These are phyloP conservation scores for Synanthedon andrenaeformis DNA, from an alignment of 2,888 invertebrate species.

Conservation along the genomic window DNA sequence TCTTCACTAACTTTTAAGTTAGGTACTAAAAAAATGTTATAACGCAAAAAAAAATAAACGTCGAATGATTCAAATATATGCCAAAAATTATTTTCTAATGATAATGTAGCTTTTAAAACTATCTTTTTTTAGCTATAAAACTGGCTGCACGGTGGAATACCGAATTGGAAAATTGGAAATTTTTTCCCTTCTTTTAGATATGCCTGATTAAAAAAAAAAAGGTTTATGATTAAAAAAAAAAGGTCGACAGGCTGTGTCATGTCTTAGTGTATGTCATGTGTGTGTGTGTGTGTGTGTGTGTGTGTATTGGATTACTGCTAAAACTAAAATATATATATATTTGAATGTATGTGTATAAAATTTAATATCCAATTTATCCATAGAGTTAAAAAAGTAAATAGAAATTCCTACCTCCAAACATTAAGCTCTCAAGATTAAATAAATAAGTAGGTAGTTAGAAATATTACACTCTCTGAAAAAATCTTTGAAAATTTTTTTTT, in stretches of 20 bases:
- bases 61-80: conserved; percentile 17
- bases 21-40: too few relatives aligned
- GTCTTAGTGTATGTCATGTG: conserved; percentile 38
- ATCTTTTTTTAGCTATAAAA: conserved; percentile 6
- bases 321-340: too few relatives aligned
- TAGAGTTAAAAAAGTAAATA: too few relatives aligned
- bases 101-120: conserved; percentile 9
- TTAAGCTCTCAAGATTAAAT: background rate
- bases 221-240: conserved; percentile 6
- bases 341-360: conserved; percentile 2
- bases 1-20: too few relatives aligned
- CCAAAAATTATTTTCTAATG: conserved; percentile 33
- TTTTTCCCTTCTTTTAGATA: conserved; percentile 4
- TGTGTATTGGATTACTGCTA: conserved; percentile 14
- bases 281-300: conserved; percentile 18
- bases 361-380: background rate
- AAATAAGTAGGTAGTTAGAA: too few relatives aligned
- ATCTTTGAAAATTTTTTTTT: too few relatives aligned
- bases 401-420: too few relatives aligned
- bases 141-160: conserved; percentile 59
- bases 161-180: conserved; percentile 18
- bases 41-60: background rate
- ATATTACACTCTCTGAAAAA: too few relatives aligned
- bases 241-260: conserved; percentile 40
- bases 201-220: conserved; percentile 16